phyloP scores from a whole-genome alignment of 2,888 invertebrate species.

The Lottia gigantea region DNA sequence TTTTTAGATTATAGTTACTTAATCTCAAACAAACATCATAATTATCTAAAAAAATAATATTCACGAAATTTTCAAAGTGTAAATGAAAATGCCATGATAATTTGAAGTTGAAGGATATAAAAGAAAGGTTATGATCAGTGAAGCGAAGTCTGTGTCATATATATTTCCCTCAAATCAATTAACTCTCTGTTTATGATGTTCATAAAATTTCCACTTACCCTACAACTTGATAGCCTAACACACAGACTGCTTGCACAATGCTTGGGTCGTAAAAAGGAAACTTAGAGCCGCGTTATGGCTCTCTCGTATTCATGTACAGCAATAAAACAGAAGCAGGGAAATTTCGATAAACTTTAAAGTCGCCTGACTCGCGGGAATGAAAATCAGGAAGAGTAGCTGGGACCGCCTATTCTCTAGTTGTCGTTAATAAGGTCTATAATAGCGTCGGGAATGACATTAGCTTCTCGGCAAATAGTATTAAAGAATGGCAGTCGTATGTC shows the following conservation, averaged over 20 bases:
- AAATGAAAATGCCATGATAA: conserved; percentile 7
- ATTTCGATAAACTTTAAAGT: conserved; percentile 11
- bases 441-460: conserved; percentile 2
- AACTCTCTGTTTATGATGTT: conserved; percentile 3
- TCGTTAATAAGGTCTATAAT: conserved; percentile 3
- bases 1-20: too few relatives aligned
- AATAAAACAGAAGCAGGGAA: conserved; percentile 6
- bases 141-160: conserved; percentile 6
- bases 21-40: not conserved
- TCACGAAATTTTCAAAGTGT: not conserved
- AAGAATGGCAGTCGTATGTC: conserved; percentile 10
- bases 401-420: conserved; percentile 4
- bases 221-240: conserved; percentile 2
- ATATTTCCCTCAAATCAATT: conserved; percentile 10
- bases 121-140: conserved; percentile 8
- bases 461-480: conserved; percentile 10
- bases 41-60: conserved; percentile 2
- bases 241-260: conserved; percentile 7
- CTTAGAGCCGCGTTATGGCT: conserved; percentile 10
- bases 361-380: conserved; percentile 4
- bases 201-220: conserved; percentile 10
- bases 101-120: conserved; percentile 3
- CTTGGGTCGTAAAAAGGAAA: conserved; percentile 11
- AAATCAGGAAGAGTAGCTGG: not conserved
- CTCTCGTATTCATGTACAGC: conserved; percentile 11